Evolutionary conservation across 2,888 invertebrate genomes (phyloP).

Genomic region (Hetaerina titia): DNA sequence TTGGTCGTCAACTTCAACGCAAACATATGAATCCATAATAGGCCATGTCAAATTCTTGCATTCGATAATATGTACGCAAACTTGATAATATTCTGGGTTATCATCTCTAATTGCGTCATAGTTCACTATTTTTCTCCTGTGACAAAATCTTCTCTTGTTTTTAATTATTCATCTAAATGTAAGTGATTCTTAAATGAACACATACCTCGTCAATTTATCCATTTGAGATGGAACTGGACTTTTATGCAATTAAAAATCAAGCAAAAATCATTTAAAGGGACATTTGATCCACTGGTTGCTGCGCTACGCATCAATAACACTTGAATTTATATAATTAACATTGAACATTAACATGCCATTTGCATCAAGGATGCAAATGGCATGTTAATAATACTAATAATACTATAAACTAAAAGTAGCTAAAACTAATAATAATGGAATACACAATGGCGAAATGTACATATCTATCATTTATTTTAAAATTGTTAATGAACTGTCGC

Average conservation of each 20-base stretch:
- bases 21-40: slow-evolving; percentile 82
- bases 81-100: slow-evolving; percentile 77
- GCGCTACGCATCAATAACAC: background rate
- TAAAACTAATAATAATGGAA: too few species aligned
- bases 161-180: background rate
- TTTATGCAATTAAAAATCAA: too few species aligned
- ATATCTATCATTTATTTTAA: too few species aligned
- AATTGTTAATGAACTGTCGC: too few species aligned
- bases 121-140: slow-evolving; percentile 16
- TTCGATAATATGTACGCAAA: slow-evolving; percentile 84
- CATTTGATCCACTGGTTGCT: background rate
- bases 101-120: background rate
- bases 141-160: background rate
- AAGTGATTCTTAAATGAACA: background rate
- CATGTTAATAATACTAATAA: too few species aligned
- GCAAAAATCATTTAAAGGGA: too few species aligned
- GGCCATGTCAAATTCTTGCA: slow-evolving; percentile 80
- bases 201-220: background rate
- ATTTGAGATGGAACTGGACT: background rate
- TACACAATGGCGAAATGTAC: too few species aligned
- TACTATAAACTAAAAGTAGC: too few species aligned
- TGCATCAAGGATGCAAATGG: too few species aligned
- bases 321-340: background rate
- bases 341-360: too few species aligned
- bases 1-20: slow-evolving; percentile 82